These are phyloP conservation scores for Yasuhikotakia modesta DNA, from an alignment of 2,797 vertebrate species.

Conservation along the genomic window DNA sequence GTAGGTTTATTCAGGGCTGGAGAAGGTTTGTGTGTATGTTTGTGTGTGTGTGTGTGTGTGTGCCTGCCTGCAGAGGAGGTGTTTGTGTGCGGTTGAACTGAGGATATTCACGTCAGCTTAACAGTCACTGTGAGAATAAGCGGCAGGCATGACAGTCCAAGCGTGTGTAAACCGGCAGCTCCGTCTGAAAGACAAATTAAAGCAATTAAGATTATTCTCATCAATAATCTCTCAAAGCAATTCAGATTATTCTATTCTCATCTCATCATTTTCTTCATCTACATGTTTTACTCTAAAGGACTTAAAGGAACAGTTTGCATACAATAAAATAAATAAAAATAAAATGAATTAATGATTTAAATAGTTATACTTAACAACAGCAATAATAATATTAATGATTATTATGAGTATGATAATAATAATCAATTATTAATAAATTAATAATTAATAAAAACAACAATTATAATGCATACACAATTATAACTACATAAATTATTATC, in stretches of 20 bases:
- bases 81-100: constrained; percentile 48
- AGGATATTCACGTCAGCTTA: constrained; percentile 89
- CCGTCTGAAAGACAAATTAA: constrained; percentile 66
- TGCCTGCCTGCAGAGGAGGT: constrained; percentile 56
- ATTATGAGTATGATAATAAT: too few species aligned
- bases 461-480: too few species aligned
- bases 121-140: constrained; percentile 90
- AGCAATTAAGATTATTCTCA: constrained; percentile 1
- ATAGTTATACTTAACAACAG: too few species aligned
- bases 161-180: constrained; percentile 64
- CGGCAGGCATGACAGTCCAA: constrained; percentile 79
- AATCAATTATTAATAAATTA: too few species aligned
- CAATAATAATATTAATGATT: too few species aligned
- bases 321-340: too few species aligned
- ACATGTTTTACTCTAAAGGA: too few species aligned
- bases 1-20: constrained; percentile 67
- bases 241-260: too few species aligned
- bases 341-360: too few species aligned
- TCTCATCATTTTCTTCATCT: not conserved
- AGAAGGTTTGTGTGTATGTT: constrained; percentile 69
- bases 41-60: constrained; percentile 49
- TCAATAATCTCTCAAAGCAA: too few species aligned
- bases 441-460: too few species aligned
- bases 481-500: not conserved
- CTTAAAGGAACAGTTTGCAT: too few species aligned